Evolutionary conservation across 2,797 vertebrate species (phyloP).

Genomic region (Xenops minutus): DNA sequence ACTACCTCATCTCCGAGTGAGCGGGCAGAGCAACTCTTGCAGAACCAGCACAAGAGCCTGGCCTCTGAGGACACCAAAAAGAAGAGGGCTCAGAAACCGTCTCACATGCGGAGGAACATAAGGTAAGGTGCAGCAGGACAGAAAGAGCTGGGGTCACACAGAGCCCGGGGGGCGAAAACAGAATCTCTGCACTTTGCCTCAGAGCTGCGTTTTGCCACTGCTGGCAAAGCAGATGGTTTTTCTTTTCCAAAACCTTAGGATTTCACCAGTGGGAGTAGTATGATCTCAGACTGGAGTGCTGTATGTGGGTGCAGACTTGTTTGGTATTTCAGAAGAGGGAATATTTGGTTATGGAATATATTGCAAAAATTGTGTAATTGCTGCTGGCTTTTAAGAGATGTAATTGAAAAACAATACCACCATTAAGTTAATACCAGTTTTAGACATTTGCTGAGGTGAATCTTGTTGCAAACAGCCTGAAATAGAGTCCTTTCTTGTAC

Average conservation of each 20-base stretch:
- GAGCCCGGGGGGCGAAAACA: not conserved
- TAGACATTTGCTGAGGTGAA: not conserved
- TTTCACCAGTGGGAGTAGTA: constrained; percentile 51
- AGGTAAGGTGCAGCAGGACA: constrained; percentile 77
- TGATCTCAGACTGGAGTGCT: constrained; percentile 29
- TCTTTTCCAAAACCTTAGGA: constrained; percentile 29
- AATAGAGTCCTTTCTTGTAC: not conserved
- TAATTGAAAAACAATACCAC: not conserved
- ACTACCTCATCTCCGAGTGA: constrained; percentile 89
- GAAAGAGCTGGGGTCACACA: not conserved
- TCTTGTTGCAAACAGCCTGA: not conserved
- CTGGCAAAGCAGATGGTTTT: constrained; percentile 48
- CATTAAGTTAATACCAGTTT: not conserved
- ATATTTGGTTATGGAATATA: constrained; percentile 35
- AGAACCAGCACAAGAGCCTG: constrained; percentile 81
- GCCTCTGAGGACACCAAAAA: constrained; percentile 87
- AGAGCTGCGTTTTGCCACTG: not conserved
- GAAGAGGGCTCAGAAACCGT: constrained; percentile 89
- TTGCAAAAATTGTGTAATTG: constrained; percentile 1
- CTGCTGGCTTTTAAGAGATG: not conserved
- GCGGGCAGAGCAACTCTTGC: constrained; percentile 81
- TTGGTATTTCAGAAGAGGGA: constrained; percentile 40
- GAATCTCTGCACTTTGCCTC: not conserved
- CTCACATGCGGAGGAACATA: constrained; percentile 97
- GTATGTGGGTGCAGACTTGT: constrained; percentile 51